A percentile compares a stretch with the other conserved stretches of the same genome.
Conservation (phyloP, 2,797 vertebrate species). For the Pangasius krempfi region DNA sequence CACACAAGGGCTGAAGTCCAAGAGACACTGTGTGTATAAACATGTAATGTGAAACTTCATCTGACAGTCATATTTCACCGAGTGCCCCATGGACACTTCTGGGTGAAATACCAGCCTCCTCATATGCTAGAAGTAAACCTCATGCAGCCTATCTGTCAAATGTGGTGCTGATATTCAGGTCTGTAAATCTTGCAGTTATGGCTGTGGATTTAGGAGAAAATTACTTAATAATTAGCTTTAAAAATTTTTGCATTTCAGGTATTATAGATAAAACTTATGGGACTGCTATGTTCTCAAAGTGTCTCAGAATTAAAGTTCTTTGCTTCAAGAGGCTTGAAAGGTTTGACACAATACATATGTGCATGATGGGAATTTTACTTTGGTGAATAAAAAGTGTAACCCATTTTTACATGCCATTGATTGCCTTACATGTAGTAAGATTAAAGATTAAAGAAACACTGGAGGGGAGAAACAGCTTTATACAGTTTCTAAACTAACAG, state of each 20-base stretch:
- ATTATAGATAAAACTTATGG: not conserved
- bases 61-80: slow-evolving; percentile 57
- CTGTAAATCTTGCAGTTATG: not conserved
- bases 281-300: not conserved
- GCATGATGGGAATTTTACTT: not conserved
- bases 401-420: not conserved
- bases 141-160: slow-evolving; percentile 15
- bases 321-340: not conserved
- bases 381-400: not conserved
- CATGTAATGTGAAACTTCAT: slow-evolving; percentile 73
- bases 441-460: not conserved
- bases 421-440: not conserved
- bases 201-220: not conserved
- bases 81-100: slow-evolving; percentile 58
- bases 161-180: slow-evolving; percentile 4
- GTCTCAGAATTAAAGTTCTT: not conserved
- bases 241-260: not conserved
- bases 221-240: not conserved
- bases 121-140: slow-evolving; percentile 19
- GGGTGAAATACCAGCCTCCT: slow-evolving; percentile 48
- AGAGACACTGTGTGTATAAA: slow-evolving; percentile 28
- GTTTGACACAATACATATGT: not conserved
- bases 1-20: slow-evolving; percentile 7
- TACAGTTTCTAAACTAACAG: not conserved
- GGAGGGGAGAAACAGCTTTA: not conserved